Percentiles rank a stretch among this genome's conserved stretches.
Evolutionary conservation across 2,113 vertebrate species (phyloP).

Genomic region (Hypocryptadius cinnamomeus): DNA sequence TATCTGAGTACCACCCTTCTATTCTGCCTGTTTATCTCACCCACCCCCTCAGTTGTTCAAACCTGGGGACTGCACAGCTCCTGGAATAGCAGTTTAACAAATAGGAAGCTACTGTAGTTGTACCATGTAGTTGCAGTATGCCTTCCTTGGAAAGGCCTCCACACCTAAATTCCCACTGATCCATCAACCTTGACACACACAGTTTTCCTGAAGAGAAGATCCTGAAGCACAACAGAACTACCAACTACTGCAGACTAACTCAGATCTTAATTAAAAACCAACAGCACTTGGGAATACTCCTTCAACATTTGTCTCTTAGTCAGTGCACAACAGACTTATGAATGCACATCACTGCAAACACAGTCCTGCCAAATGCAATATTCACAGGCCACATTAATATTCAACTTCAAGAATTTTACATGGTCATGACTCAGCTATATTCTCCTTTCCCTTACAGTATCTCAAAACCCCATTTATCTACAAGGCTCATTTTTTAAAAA

Average conservation of each 20-base stretch:
- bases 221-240: not conserved
- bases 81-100: not conserved
- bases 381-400: not conserved
- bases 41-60: not conserved
- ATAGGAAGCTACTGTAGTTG: not conserved
- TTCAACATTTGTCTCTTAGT: not conserved
- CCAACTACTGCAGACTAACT: too few species aligned
- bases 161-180: not conserved
- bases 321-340: not conserved
- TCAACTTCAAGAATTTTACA: not conserved
- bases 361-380: not conserved
- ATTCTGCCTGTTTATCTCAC: not conserved
- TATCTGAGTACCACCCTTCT: not conserved
- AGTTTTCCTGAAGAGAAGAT: not conserved
- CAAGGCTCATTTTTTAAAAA: not conserved
- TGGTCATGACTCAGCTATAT: not conserved
- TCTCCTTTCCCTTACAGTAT: not conserved
- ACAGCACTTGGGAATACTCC: not conserved
- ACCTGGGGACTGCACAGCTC: not conserved
- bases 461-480: not conserved
- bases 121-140: rapidly evolving
- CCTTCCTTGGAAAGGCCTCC: not conserved
- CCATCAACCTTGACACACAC: not conserved
- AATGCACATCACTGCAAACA: not conserved
- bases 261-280: not conserved